Conservation (phyloP, 2,888 invertebrate species). For the Hydroisotoma schaefferi region DNA sequence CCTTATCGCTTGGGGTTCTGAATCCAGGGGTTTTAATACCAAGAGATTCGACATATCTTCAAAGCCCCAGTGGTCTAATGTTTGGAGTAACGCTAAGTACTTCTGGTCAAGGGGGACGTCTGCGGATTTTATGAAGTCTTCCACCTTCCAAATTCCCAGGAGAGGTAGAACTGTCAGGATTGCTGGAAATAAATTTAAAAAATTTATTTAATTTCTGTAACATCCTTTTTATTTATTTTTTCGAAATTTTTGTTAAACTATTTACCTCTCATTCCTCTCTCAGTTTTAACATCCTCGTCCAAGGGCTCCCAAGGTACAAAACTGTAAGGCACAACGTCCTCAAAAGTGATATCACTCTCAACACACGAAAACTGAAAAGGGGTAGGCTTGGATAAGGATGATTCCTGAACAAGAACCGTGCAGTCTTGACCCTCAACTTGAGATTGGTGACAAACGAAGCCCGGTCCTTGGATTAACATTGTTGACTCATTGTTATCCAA, state of each 20-base stretch:
- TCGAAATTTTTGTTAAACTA: background rate
- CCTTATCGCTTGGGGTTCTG: conserved; percentile 8
- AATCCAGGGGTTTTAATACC: conserved; percentile 33
- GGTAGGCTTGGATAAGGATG: conserved; percentile 24
- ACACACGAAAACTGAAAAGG: conserved; percentile 44
- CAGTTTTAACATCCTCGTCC: conserved; percentile 38
- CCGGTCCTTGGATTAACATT: conserved; percentile 39
- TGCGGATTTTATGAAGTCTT: conserved; percentile 34
- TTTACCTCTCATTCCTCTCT: conserved; percentile 41
- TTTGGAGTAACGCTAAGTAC: conserved; percentile 45
- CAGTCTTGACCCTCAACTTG: conserved; percentile 38
- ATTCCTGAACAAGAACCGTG: conserved; percentile 44
- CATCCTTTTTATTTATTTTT: background rate
- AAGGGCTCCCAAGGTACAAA: conserved; percentile 43
- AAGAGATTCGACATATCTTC: conserved; percentile 45
- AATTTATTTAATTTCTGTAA: too few relatives aligned
- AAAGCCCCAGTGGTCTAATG: conserved; percentile 43
- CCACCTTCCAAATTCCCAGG: conserved; percentile 36
- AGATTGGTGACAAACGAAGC: conserved; percentile 44
- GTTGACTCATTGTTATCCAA: background rate
- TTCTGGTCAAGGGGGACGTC: conserved; percentile 37
- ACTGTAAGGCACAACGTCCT: conserved; percentile 40
- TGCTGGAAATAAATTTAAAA: conserved; percentile 40
- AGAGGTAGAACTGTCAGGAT: conserved; percentile 44
- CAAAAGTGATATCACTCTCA: conserved; percentile 40